A percentile compares a stretch with the other conserved stretches of the same genome.
phyloP scores from a whole-genome alignment of 2,113 vertebrate genomes.

The Oophaga pumilio region DNA sequence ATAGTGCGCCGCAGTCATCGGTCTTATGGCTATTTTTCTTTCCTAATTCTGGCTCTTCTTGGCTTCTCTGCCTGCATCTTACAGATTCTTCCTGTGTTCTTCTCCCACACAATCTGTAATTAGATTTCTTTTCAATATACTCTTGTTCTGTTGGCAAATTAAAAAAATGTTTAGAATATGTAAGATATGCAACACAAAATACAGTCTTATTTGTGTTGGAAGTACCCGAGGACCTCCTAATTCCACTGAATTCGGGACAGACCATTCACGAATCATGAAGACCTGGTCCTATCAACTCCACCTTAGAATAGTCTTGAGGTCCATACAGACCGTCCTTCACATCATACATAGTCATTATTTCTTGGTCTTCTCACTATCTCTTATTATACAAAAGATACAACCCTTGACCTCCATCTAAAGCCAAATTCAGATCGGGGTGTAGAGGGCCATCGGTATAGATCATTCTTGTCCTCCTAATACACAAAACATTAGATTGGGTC shows the following conservation, averaged over 20 bases:
- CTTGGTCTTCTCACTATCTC: not conserved
- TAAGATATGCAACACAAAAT: not conserved
- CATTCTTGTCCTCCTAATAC: too few species aligned
- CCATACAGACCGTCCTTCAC: not conserved
- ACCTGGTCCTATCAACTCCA: not conserved
- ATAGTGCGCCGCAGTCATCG: not conserved
- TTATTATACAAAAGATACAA: not conserved
- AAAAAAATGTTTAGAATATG: slow-evolving; percentile 7
- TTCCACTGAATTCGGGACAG: not conserved
- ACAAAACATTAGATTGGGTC: too few species aligned
- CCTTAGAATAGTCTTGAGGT: not conserved
- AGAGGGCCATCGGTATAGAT: too few species aligned
- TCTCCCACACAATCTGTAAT: slow-evolving; percentile 40
- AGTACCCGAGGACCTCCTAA: too few species aligned
- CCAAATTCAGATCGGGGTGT: not conserved
- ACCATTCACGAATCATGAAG: not conserved
- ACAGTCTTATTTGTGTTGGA: not conserved
- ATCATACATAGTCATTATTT: not conserved
- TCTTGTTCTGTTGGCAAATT: slow-evolving; percentile 25
- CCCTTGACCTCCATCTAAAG: not conserved
- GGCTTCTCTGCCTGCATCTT: not conserved
- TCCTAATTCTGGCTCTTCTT: not conserved
- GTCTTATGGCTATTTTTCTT: not conserved
- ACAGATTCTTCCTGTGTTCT: slow-evolving; percentile 35
- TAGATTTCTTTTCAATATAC: slow-evolving; percentile 23